Base-by-base conservation (phyloP, 23 tunicate genomes). In the Clavelina lepadiformis region DNA sequence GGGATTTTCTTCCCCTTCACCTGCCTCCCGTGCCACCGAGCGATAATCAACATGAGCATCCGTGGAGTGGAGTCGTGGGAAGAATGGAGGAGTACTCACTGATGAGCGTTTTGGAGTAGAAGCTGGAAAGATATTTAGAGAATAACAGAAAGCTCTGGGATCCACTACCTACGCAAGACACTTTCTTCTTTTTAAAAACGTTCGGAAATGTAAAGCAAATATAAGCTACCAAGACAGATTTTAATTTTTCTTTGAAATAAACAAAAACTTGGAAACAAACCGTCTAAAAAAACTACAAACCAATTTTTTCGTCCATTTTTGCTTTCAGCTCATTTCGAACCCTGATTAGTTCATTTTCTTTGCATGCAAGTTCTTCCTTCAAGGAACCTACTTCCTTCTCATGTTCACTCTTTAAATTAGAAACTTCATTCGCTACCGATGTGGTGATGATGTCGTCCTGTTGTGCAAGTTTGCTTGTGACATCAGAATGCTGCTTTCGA, bases 1-100 rank as follows among this genome's bases (percentile, higher is more conserved):
- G 8, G 88, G 83, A 34, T 89, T 71, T 35, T 89, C 97, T 55
- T 81, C 83, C n/a, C 97, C 97, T 57, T 89, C 97, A 1, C 89
- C 97, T 35, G 77, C 79, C 69, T 89, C 97, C 32, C 97, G 71
- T 51, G 80, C 75, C 56, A 89, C 75, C 67, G 81, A 65, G 54
- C 89, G 75, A 63, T 62, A 75, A 34, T 89, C 97, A 8, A 74
- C 63, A 33, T 18, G 46, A 3, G 66, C 19, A 24, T 38, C 67
- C 30, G 37, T 50, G 34, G 65, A 18, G 41, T 57, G 38, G 46
- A 58, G 81, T 36, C 24, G 82, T 29, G 56, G 83, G 67, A 35
- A 66, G 45, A 21, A 68, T 1, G 35, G 51, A 2, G 66, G 33
- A 15, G 63, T 51, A 20, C 29, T 28, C 44, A n/a, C n/a, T n/a